Conservation (phyloP, 2,888 invertebrate species). For the Merodon equestris region DNA sequence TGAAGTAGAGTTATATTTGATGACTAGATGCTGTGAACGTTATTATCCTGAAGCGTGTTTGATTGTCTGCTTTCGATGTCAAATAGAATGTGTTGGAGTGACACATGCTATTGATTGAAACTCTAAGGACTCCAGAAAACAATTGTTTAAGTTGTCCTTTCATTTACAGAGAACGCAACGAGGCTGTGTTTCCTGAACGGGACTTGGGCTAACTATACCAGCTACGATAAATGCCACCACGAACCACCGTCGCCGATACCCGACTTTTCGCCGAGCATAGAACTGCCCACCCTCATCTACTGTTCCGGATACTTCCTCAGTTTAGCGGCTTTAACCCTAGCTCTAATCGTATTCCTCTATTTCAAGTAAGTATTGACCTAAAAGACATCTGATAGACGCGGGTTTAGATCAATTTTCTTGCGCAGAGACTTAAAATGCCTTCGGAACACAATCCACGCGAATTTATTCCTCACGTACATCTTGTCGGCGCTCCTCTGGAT, state of each 20-base stretch:
- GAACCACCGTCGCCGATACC: conserved; percentile 80
- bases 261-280: conserved; percentile 79
- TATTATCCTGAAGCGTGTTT: too few species aligned
- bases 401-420: too few species aligned
- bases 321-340: conserved; percentile 88
- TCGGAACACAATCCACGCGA: conserved; percentile 95
- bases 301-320: conserved; percentile 91
- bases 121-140: too few species aligned
- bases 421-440: conserved; percentile 92
- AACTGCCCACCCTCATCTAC: conserved; percentile 87
- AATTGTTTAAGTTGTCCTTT: too few species aligned
- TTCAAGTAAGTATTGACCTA: conserved; percentile 87
- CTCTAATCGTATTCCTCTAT: conserved; percentile 91
- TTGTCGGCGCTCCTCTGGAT: conserved; percentile 94
- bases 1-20: too few species aligned
- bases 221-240: conserved; percentile 85
- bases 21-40: too few species aligned
- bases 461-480: conserved; percentile 95
- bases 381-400: too few species aligned
- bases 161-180: conserved; percentile 89
- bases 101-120: too few species aligned
- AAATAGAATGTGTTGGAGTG: too few species aligned
- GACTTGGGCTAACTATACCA: conserved; percentile 88
- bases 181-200: conserved; percentile 87
- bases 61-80: too few species aligned